Evolutionary conservation across 2,888 invertebrate species (phyloP).

Genomic region (Cataglyphis rosenhaueri): DNA sequence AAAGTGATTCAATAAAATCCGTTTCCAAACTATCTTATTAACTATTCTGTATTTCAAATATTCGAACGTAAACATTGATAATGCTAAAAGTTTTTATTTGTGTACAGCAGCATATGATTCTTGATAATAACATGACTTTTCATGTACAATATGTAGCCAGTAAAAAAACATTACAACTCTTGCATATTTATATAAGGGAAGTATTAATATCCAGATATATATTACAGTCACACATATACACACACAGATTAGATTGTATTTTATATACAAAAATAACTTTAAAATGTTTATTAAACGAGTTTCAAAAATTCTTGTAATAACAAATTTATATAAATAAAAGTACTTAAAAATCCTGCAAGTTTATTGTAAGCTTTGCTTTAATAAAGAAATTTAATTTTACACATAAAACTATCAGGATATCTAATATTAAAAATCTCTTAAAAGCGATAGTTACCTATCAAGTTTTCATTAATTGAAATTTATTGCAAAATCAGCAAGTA

Average conservation of each 20-base stretch:
- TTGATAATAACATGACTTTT: neutral
- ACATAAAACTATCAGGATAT: neutral
- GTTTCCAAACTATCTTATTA: conserved; percentile 5
- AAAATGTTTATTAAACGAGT: neutral
- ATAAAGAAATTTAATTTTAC: neutral
- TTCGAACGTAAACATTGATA: neutral
- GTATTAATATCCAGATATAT: neutral
- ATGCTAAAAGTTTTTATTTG: conserved; percentile 5
- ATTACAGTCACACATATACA: neutral
- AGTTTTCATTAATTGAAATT: conserved; percentile 11
- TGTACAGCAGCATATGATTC: conserved; percentile 9
- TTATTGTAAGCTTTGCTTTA: neutral
- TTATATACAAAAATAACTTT: neutral
- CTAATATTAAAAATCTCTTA: neutral
- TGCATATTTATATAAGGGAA: neutral
- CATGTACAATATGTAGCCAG: neutral
- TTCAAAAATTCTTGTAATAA: neutral
- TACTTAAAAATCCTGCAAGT: neutral
- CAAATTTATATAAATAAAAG: neutral
- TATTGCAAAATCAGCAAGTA: neutral
- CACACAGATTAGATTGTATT: neutral
- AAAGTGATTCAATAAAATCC: conserved; percentile 31
- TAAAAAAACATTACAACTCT: neutral
- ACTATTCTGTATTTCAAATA: conserved; percentile 7
- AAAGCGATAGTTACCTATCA: neutral